These are phyloP conservation scores for Psilopsiagon aurifrons DNA, from an alignment of 2,113 vertebrate genomes.

Conservation along the genomic window DNA sequence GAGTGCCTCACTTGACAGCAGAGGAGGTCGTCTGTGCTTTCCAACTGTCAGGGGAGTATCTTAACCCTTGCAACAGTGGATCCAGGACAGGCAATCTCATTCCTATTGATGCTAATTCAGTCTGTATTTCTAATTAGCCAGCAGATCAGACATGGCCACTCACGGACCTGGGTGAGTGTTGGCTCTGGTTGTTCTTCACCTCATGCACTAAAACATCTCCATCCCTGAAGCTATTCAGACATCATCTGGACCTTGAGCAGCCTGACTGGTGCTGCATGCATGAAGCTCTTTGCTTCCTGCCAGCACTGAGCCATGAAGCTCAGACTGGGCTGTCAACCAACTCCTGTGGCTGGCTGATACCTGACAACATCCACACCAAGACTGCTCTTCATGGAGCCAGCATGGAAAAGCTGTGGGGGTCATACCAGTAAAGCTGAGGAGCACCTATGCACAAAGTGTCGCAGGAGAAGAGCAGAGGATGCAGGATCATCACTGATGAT, in stretches of 20 bases:
- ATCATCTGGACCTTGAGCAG: background rate
- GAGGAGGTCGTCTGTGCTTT: background rate
- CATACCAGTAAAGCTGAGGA: background rate
- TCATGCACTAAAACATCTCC: background rate
- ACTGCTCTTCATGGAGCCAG: background rate
- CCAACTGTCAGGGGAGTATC: background rate
- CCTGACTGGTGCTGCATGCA: fast-evolving
- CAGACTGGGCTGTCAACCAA: background rate
- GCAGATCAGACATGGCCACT: no score
- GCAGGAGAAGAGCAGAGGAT: background rate
- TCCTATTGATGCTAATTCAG: background rate
- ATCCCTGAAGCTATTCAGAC: background rate
- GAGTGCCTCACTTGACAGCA: background rate
- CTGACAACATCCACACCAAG: no score
- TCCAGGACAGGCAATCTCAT: background rate
- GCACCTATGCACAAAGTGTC: background rate
- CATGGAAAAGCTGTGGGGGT: background rate
- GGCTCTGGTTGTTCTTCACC: background rate
- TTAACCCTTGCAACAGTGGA: background rate
- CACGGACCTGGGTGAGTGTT: background rate
- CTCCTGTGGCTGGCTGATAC: no score
- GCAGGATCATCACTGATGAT: background rate
- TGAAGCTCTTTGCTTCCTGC: background rate
- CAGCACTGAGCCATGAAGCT: background rate
- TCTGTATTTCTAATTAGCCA: background rate